These are phyloP conservation scores for Sweltsa coloradensis DNA, from an alignment of 1,140 invertebrate genomes.

Conservation along the genomic window DNA sequence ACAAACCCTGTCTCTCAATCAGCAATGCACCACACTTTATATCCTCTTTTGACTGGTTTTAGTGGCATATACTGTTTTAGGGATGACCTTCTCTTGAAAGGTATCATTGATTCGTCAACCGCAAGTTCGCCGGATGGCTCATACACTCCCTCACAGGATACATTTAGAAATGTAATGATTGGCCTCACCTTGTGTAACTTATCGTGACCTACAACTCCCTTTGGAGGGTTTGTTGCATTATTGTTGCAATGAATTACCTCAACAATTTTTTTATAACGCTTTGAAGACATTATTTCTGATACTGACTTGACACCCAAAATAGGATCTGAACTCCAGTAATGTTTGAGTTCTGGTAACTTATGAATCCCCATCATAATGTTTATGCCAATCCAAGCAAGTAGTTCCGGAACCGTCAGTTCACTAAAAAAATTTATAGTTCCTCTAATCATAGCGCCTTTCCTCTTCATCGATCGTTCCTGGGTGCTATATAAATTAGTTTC, in stretches of 20 bases:
- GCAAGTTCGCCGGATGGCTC: not conserved
- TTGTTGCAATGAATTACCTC: not conserved
- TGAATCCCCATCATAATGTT: not conserved
- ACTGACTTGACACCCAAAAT: not conserved
- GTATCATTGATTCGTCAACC: conserved; percentile 28
- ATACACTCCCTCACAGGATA: not conserved
- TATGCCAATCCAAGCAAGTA: not conserved
- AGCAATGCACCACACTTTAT: conserved; percentile 28
- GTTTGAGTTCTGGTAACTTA: not conserved
- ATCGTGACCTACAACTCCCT: not conserved
- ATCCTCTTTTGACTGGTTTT: conserved; percentile 35
- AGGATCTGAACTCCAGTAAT: not conserved
- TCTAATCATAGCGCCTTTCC: too few species aligned
- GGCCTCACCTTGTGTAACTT: conserved; percentile 1
- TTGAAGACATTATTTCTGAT: not conserved
- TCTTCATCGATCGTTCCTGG: too few species aligned
- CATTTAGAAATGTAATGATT: not conserved
- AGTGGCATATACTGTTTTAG: conserved; percentile 32
- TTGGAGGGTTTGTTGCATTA: not conserved
- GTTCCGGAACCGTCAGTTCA: not conserved
- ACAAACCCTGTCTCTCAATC: conserved; percentile 25
- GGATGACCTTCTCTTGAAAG: conserved; percentile 25
- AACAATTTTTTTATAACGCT: not conserved
- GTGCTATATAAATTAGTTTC: too few species aligned
- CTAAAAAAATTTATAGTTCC: too few species aligned